Evolutionary conservation across 2,797 vertebrate species (phyloP).

Genomic region (Syndactyla subalaris): DNA sequence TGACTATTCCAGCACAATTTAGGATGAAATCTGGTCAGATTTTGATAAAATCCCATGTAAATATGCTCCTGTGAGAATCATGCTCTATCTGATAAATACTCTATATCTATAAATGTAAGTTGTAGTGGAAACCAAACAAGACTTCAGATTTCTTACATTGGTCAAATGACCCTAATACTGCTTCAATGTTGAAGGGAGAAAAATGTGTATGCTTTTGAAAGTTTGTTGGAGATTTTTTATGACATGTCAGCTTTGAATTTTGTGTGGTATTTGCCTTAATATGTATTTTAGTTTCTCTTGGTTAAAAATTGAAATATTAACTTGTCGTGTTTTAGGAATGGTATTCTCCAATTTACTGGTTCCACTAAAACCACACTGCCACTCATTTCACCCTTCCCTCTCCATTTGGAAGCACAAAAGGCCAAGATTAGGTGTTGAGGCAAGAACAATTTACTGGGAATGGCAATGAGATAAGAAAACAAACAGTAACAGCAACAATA

Average conservation of each 20-base stretch:
- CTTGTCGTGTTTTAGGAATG: neutral
- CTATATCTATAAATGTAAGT: neutral
- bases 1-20: neutral
- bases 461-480: neutral
- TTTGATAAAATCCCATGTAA: neutral
- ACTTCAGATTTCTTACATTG: neutral
- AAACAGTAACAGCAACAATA: neutral
- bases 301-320: neutral
- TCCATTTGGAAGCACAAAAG: neutral
- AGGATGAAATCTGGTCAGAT: neutral
- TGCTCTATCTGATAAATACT: neutral
- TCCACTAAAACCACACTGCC: neutral
- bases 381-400: neutral
- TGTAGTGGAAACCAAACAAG: neutral
- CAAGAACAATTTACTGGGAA: neutral
- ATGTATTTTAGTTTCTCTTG: neutral
- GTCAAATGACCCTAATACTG: neutral
- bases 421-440: neutral
- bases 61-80: neutral
- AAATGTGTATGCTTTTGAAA: neutral
- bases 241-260: neutral
- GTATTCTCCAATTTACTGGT: neutral
- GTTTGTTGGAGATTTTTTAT: neutral
- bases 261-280: neutral
- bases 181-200: neutral